Percentiles rank a stretch among this genome's conserved stretches.
phyloP scores from a whole-genome alignment of 2,797 vertebrate genomes.

The Meriones psammophilus region DNA sequence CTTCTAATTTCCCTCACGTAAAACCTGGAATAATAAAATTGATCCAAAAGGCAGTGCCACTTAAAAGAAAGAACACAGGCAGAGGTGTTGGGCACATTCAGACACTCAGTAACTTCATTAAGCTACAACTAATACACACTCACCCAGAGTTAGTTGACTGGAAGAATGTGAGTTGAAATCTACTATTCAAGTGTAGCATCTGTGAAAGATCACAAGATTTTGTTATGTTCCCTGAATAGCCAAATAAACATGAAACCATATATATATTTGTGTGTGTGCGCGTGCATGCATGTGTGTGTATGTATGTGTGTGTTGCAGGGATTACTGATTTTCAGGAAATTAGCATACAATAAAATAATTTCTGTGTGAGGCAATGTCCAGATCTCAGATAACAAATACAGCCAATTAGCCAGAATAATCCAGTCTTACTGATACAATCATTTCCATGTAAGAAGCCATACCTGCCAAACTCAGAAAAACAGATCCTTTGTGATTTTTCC shows the following conservation, averaged over 20 bases:
- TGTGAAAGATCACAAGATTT: slow-evolving; percentile 9
- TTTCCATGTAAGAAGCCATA: slow-evolving; percentile 70
- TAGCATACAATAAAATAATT: slow-evolving; percentile 74
- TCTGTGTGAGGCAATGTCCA: slow-evolving; percentile 49
- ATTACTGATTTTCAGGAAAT: slow-evolving; percentile 73
- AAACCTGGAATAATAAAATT: slow-evolving; percentile 34
- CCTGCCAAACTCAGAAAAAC: slow-evolving; percentile 78
- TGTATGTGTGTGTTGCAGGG: not conserved
- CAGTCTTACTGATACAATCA: slow-evolving; percentile 61
- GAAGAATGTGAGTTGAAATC: slow-evolving; percentile 2
- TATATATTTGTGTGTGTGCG: not conserved
- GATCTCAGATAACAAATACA: slow-evolving; percentile 76
- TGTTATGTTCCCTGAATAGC: slow-evolving; percentile 38
- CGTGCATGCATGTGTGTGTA: too few species aligned
- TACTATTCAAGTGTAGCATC: not conserved
- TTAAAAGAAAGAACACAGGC: slow-evolving; percentile 26
- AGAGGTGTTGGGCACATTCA: not conserved
- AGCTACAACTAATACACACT: not conserved
- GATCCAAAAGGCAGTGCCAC: not conserved
- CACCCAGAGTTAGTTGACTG: not conserved
- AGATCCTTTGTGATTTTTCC: slow-evolving; percentile 76
- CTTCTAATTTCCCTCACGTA: not conserved
- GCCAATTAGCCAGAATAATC: slow-evolving; percentile 70
- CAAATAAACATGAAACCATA: slow-evolving; percentile 68
- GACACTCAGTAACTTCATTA: not conserved